Evolutionary conservation across 2,888 invertebrate species (phyloP).

Genomic region (Sphaerophoria taeniata): DNA sequence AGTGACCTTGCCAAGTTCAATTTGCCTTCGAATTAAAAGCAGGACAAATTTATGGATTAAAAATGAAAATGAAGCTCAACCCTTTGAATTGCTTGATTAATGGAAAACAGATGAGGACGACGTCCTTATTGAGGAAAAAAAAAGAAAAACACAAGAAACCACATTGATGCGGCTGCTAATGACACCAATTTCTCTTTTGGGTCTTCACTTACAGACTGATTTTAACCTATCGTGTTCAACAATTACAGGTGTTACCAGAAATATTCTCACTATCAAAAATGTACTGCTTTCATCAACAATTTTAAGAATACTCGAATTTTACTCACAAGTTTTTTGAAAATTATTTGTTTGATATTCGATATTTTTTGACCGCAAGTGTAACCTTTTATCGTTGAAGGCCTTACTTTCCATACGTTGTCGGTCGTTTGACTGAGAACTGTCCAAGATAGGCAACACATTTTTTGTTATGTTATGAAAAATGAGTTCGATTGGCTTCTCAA

Average conservation of each 20-base stretch:
- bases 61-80: not conserved
- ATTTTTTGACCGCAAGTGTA: too few relatives aligned
- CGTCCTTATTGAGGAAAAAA: slow-evolving; percentile 40
- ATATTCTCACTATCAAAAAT: not conserved
- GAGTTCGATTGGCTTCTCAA: slow-evolving; percentile 9
- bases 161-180: slow-evolving; percentile 29
- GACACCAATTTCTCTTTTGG: slow-evolving; percentile 50
- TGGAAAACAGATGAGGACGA: slow-evolving; percentile 46
- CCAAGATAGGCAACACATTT: too few relatives aligned
- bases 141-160: slow-evolving; percentile 19
- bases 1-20: slow-evolving; percentile 6
- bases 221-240: not conserved
- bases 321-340: not conserved
- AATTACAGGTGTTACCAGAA: not conserved
- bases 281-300: not conserved
- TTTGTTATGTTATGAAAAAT: not conserved
- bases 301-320: too few relatives aligned
- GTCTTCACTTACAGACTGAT: slow-evolving; percentile 1
- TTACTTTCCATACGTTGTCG: too few relatives aligned
- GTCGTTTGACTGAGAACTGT: too few relatives aligned
- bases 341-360: not conserved
- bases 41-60: not conserved
- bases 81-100: slow-evolving; percentile 57
- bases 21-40: not conserved
- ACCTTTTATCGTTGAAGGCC: too few relatives aligned